Evolutionary conservation across 2,113 vertebrate genomes (phyloP), one percentile per base, ranked within the genome.

Genomic region (Echinops telfairi): DNA sequence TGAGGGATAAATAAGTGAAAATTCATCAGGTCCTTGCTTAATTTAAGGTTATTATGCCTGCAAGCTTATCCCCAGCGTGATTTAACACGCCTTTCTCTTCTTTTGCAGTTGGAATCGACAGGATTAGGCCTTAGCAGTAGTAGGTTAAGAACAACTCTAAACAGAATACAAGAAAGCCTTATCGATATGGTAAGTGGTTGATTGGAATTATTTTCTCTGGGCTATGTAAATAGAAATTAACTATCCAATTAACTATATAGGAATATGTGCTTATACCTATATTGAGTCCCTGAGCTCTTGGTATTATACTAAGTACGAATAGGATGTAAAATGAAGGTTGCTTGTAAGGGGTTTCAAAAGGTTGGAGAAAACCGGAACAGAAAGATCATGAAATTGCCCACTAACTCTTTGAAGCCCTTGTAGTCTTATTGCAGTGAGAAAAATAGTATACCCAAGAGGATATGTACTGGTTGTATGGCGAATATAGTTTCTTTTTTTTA

Each of bases 121-220:
- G 99, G 99, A 76, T 97, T 99, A 53, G 99, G 99, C 79, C 98
- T 99, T 88, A 99, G 99, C 97, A 99, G 99, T 97, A 99, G 99
- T 97, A 98, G 99, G 97, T 98, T 99, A 92, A 98, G 99, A 86
- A 99, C 99, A 73, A 99, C 99, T 0, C 98, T 99, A 89, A 99
- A 98, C 98, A 98, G 99, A 96, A 99, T 99, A 97, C 99, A 99
- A 90, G 99, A 99, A 97, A 99, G 98, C 96, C 98, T 99, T 93
- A 99, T 99, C 95, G 99, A 99, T 97, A 93, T 99, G 98, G 99
- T 99, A 97, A 98, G 99, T 97, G 90, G 79, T 29, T 4, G 40
- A 0, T 82, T 94, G 36, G 64, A 89, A 76, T 76, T 31, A 47
- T 62, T 95, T 95, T 66, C 23, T 82, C 93, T 22, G n/a, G 66